phyloP scores from a whole-genome alignment of 2,113 vertebrate genomes.

The Rhynchomys soricoides region DNA sequence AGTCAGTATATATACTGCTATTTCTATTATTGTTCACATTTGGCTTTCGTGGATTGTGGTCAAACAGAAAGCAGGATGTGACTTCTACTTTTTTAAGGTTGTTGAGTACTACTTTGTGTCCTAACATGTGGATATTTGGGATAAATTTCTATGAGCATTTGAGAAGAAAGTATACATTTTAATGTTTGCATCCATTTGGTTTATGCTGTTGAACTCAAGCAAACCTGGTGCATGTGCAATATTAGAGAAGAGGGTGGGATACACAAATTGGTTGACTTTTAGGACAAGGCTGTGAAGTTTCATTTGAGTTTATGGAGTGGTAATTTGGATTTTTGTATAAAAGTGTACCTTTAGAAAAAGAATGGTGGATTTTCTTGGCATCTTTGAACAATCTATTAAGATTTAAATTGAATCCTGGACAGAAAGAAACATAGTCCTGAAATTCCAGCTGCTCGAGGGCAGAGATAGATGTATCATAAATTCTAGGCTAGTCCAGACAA shows the following conservation, averaged over 20 bases:
- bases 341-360: neutral
- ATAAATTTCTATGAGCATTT: rapidly evolving
- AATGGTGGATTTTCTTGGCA: neutral
- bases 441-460: neutral
- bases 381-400: neutral
- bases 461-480: neutral
- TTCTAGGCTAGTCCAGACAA: neutral
- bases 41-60: neutral
- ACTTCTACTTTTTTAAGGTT: neutral
- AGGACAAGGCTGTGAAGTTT: slow-evolving; percentile 7
- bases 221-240: neutral
- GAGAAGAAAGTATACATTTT: neutral
- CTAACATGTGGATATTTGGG: neutral
- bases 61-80: neutral
- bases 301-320: slow-evolving; percentile 17
- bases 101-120: neutral
- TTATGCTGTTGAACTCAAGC: neutral
- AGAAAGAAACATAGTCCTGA: neutral
- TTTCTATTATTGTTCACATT: neutral
- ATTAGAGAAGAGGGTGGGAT: neutral
- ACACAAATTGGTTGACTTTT: neutral
- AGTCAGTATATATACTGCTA: neutral
- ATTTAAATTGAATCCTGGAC: neutral
- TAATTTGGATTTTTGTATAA: neutral
- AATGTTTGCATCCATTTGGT: neutral